Percentiles rank a stretch among this genome's conserved stretches.
Conservation (phyloP, 2,797 vertebrate species). For the Eospalax fontanierii region DNA sequence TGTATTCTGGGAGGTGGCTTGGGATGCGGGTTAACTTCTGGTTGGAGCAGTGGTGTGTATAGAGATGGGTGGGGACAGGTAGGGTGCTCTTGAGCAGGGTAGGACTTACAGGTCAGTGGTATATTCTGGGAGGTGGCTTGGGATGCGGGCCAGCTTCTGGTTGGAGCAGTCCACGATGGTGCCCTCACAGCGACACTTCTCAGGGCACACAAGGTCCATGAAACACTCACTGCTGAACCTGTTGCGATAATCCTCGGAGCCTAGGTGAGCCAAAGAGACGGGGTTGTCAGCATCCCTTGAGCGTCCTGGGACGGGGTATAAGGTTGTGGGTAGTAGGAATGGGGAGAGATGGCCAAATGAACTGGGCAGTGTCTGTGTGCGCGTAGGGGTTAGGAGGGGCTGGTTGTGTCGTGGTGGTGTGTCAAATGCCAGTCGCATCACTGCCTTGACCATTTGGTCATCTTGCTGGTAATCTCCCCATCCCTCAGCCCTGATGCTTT, state of each 20-base stretch:
- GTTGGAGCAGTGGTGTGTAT: constrained; percentile 98
- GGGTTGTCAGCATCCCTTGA: background rate
- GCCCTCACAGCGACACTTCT: constrained; percentile 97
- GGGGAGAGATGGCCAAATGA: no score
- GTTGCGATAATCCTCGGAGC: constrained; percentile 97
- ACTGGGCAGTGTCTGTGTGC: accelerated
- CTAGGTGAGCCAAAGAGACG: constrained; percentile 88
- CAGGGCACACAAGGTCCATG: constrained; percentile 97
- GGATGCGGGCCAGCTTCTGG: constrained; percentile 95
- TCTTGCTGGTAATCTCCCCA: background rate
- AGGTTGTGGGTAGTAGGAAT: background rate
- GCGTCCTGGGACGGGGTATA: background rate
- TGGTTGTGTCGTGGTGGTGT: no score
- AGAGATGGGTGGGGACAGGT: background rate
- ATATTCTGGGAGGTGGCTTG: constrained; percentile 95
- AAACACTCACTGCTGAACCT: constrained; percentile 96
- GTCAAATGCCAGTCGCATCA: background rate
- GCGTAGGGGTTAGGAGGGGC: background rate
- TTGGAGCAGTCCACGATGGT: constrained; percentile 98
- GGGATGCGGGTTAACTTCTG: constrained; percentile 95
- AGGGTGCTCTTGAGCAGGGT: accelerated
- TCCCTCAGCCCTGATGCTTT: background rate
- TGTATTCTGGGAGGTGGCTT: constrained; percentile 95
- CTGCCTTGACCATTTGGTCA: accelerated
- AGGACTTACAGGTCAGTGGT: constrained; percentile 96